Conservation (phyloP, 1,140 invertebrate genomes). For the Diploscapter pachys region DNA sequence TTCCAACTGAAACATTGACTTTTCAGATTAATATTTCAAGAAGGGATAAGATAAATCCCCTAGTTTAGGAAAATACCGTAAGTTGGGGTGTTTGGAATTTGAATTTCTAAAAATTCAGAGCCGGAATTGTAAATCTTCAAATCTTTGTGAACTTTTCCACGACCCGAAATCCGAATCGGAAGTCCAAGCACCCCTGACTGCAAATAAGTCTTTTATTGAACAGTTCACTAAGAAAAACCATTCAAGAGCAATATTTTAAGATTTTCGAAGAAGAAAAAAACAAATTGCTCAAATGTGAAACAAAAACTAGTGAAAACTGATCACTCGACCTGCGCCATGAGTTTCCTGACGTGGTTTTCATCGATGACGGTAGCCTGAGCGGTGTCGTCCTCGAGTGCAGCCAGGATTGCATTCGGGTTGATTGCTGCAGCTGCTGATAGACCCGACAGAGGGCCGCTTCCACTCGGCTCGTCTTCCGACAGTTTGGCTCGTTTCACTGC, state of each 20-base stretch:
- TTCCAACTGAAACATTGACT: conserved; percentile 70
- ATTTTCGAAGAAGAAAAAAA: not conserved
- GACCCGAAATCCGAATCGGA: not conserved
- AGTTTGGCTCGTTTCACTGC: not conserved
- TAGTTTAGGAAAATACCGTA: not conserved
- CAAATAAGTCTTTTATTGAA: not conserved
- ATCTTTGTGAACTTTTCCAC: not conserved
- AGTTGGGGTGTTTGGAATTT: too few species aligned
- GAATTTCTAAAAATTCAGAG: too few species aligned
- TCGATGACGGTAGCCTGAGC: conserved; percentile 27
- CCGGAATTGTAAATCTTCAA: not conserved
- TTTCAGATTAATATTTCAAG: not conserved
- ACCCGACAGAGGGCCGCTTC: conserved; percentile 7
- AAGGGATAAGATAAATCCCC: not conserved
- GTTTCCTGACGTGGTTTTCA: conserved; percentile 27
- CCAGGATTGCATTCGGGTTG: conserved; percentile 32
- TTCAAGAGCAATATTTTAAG: not conserved
- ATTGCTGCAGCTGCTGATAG: conserved; percentile 3
- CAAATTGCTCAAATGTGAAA: not conserved
- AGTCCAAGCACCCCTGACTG: too few species aligned
- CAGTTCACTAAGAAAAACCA: not conserved
- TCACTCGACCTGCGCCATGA: not conserved
- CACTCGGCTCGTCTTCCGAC: conserved; percentile 9
- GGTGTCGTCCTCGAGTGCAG: conserved; percentile 38
- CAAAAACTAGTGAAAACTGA: not conserved